These are phyloP conservation scores for Kobus ellipsiprymnus DNA, from an alignment of 2,113 vertebrate species.

Conservation along the genomic window DNA sequence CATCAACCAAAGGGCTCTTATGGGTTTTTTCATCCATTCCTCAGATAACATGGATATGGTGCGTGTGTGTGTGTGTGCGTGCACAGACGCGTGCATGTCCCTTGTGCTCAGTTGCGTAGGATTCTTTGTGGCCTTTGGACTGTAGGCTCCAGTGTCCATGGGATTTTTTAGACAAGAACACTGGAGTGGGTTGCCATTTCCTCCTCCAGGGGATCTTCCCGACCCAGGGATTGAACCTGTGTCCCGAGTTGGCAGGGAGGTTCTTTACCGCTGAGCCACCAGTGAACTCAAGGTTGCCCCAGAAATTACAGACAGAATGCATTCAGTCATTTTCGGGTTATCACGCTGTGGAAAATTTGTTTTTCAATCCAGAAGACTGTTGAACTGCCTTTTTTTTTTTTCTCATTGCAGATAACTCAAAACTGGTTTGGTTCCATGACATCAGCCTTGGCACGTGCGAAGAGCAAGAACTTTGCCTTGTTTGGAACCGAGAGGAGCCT, in stretches of 20 bases:
- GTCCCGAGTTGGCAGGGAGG: neutral
- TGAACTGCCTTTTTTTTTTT: neutral
- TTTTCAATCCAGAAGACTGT: conserved; percentile 29
- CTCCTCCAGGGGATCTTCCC: neutral
- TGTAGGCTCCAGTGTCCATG: neutral
- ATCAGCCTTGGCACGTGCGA: neutral
- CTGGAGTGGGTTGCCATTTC: neutral
- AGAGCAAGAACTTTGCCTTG: conserved; percentile 14
- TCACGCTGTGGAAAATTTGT: conserved; percentile 24
- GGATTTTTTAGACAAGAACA: neutral
- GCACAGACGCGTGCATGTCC: rapidly evolving
- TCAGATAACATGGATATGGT: neutral
- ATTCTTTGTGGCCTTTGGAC: neutral
- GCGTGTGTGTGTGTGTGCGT: rapidly evolving
- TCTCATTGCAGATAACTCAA: conserved; percentile 34
- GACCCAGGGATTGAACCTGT: neutral
- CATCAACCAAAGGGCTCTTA: neutral
- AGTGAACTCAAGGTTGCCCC: neutral
- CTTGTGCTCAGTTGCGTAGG: neutral
- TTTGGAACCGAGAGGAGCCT: conserved; percentile 5
- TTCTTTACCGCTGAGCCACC: neutral
- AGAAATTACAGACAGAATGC: conserved; percentile 10
- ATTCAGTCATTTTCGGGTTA: neutral
- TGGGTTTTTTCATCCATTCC: neutral
- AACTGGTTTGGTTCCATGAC: conserved; percentile 32